Conservation (phyloP, 2,113 vertebrate species). For the Thermophis baileyi region DNA sequence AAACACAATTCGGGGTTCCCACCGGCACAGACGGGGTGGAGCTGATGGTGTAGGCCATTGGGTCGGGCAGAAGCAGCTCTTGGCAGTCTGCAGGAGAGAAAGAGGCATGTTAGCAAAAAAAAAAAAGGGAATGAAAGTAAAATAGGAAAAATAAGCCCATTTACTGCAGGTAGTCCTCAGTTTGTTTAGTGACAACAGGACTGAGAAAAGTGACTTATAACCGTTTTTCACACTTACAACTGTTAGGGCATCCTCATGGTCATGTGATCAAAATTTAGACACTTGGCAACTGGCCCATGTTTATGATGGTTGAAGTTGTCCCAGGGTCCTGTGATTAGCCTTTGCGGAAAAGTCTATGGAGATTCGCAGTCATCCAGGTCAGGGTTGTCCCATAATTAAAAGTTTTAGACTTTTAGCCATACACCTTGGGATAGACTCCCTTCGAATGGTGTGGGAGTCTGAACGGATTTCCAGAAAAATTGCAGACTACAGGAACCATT, state of each 20-base stretch:
- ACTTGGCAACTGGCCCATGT: not conserved
- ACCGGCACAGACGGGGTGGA: constrained; percentile 56
- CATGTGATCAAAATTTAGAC: not conserved
- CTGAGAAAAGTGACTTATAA: not conserved
- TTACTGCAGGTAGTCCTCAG: not conserved
- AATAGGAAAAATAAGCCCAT: not conserved
- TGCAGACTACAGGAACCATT: no score
- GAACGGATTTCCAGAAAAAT: no score
- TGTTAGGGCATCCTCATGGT: not conserved
- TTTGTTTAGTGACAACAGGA: not conserved
- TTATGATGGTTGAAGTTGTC: not conserved
- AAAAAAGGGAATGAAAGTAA: rapidly evolving
- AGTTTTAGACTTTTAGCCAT: no score
- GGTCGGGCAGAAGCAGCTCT: constrained; percentile 55
- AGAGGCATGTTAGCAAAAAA: not conserved
- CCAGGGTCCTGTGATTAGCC: not conserved
- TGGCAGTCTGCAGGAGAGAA: constrained; percentile 61
- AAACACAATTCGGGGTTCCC: constrained; percentile 84
- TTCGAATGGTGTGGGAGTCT: no score
- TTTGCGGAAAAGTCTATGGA: no score
- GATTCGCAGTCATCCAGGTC: no score
- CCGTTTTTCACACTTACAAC: not conserved
- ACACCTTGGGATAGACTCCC: no score
- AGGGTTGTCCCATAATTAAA: no score
- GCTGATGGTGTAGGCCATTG: constrained; percentile 84